Conservation (phyloP, 2,113 vertebrate genomes). For the Silurus glanis region DNA sequence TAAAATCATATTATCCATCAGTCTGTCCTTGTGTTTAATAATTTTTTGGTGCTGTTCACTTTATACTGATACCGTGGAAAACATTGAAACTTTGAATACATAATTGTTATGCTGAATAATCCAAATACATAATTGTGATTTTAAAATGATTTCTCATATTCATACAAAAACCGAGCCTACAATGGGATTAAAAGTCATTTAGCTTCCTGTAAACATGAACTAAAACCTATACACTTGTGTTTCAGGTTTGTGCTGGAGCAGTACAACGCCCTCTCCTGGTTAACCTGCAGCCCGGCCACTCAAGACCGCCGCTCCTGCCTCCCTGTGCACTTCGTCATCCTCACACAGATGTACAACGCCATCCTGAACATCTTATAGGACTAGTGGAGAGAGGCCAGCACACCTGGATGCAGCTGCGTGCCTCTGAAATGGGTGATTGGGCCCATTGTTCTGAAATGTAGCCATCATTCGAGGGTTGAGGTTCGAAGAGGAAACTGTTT, state of each 20-base stretch:
- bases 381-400: slow-evolving; percentile 28
- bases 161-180: neutral
- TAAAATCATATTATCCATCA: neutral
- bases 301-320: slow-evolving; percentile 98
- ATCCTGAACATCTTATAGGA: slow-evolving; percentile 91
- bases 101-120: too few relatives aligned
- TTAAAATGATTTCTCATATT: neutral
- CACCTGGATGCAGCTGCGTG: neutral
- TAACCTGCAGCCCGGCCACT: slow-evolving; percentile 91
- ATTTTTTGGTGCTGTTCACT: neutral
- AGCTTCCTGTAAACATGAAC: neutral
- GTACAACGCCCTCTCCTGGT: slow-evolving; percentile 89
- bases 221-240: neutral
- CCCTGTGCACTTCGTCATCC: slow-evolving; percentile 94
- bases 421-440: slow-evolving; percentile 20
- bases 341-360: slow-evolving; percentile 97
- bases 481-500: slow-evolving; percentile 7
- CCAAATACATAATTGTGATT: neutral
- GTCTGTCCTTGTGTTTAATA: neutral
- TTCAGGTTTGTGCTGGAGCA: slow-evolving; percentile 92
- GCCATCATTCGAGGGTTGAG: neutral
- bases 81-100: neutral
- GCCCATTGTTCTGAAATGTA: slow-evolving; percentile 36
- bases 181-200: neutral
- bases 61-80: neutral